Percentiles rank a stretch among this genome's conserved stretches.
These are phyloP conservation scores for Andrena dorsata DNA, from an alignment of 2,888 invertebrate species.

Conservation along the genomic window DNA sequence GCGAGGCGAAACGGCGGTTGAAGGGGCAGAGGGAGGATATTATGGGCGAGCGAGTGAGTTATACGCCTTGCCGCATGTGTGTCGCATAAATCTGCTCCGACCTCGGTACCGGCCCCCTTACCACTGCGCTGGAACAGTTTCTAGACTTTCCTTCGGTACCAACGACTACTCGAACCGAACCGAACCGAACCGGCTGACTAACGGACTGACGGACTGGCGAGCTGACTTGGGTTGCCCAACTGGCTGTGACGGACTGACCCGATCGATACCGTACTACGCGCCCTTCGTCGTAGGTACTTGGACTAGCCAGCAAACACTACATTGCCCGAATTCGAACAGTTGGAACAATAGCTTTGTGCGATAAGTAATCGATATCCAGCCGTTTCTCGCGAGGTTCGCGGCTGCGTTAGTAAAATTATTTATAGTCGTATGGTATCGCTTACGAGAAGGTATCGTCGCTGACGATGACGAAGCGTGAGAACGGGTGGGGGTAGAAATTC, in stretches of 20 bases:
- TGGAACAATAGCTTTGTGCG: neutral
- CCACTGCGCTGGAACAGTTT: conserved; percentile 69
- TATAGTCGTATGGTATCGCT: neutral
- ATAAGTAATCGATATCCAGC: neutral
- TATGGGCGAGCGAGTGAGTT: conserved; percentile 84
- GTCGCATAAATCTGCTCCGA: conserved; percentile 84
- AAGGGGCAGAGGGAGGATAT: conserved; percentile 79
- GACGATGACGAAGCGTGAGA: neutral
- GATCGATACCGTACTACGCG: conserved; percentile 36
- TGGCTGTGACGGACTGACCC: conserved; percentile 18
- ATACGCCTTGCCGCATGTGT: conserved; percentile 84
- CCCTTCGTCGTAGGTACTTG: conserved; percentile 1
- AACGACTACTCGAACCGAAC: conserved; percentile 36
- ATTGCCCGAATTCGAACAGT: neutral
- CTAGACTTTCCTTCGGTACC: conserved; percentile 49
- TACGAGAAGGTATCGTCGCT: neutral
- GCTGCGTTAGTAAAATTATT: neutral
- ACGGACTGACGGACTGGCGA: conserved; percentile 42
- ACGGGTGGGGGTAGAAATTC: conserved; percentile 30
- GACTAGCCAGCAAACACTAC: neutral
- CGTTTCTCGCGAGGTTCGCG: neutral
- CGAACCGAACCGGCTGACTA: conserved; percentile 47
- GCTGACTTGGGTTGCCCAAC: conserved; percentile 61
- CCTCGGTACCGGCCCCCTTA: conserved; percentile 78
- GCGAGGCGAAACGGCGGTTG: conserved; percentile 81